Base-by-base conservation (phyloP, 2,888 invertebrate species). In the Megamerina dolium region DNA sequence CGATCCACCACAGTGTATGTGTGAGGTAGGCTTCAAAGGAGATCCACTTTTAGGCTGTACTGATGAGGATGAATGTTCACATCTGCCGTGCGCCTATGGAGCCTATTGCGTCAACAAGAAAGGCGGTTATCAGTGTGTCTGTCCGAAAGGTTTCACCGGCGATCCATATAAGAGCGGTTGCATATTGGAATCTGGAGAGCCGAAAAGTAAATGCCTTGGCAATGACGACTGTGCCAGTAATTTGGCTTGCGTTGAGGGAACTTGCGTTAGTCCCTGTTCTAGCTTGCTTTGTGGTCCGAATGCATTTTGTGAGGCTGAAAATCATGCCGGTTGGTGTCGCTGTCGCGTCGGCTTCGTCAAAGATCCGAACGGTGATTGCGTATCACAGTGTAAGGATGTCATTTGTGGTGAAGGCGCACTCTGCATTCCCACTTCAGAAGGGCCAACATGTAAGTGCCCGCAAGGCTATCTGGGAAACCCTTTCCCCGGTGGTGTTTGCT, bases 401-500 rank as follows among this genome's bases (percentile, higher is more conserved):
- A 78, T 84, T 17, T 93, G 93, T 62, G 90, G 87, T 12, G 72
- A 77, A 29, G 88, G 88, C 50, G 90, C 90, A 9, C 82, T 87
- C 47, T 93, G 91, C 61, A 87, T 92, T 53, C 85, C 87, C 48
- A 85, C 89, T 23, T 80, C 83, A 53, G 78, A 78, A 16, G 92
- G 91, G 12, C 89, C 90, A 13, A 90, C 90, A 5, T 93, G 92
- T 64, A 85, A 87, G 63, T 93, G 92, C 61, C 79, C 84, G 3
- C 87, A 89, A 64, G 90, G 90, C 35, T 85, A 83, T 66, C 79
- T 83, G 43, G 92, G 92, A 16, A 92, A 93, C 73, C 91, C 93
- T 6, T 93, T 92, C 75, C 87, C 91, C 2, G 93, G 93, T 19
- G 93, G 92, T 29, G 78, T 77, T 41, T 93, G 93, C 62, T 76